Evolutionary conservation across 2,888 invertebrate genomes (phyloP), one percentile per base, ranked within the genome.

Genomic region (Ichneumoninae sp.): DNA sequence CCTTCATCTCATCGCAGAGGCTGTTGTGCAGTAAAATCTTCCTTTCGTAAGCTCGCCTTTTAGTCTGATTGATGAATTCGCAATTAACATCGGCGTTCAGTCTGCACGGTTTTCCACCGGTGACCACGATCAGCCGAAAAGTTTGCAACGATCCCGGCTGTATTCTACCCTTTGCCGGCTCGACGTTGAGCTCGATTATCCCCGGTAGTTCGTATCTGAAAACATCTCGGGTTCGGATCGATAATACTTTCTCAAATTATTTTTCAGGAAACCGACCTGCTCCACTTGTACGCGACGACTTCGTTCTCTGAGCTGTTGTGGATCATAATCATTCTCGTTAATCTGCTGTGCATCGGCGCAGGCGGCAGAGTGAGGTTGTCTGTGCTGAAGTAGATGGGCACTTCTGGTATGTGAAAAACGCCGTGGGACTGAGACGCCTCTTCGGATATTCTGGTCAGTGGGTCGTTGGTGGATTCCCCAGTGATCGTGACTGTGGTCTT

Each of bases 251-350:
- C 1, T 30, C 4, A 50, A 7, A 75, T 30, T 22, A 60, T 52
- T 79, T 10, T 44, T 60, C 26, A 19, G 13, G 30, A 5, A 19
- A 1, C 6, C 7, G 71, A 94, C 94, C 87, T 90, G 86, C 91
- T 89, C 94, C 94, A 94, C 30, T 90, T 86, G 83, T 93, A 94
- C 13, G 92, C 91, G 30, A 94, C 88, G 2, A 92, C 89, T 52
- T 93, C 90, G 54, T 90, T 60, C 5, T 71, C 84, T 7, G 92
- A 91, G 68, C 87, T 89, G 87, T 94, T 94, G 81, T 91, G 91
- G 52, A 94, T 90, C 83, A 94, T 93, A 75, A 94, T 88, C 84
- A 94, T 86, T 84, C 89, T 91, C 54, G 92, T 90, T 1, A 88
- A 82, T 44, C 84, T 88, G 74, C 88, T 92, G 89, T 94, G 93